phyloP scores from a whole-genome alignment of 2,888 invertebrate species.

The Auanema freiburgensis region DNA sequence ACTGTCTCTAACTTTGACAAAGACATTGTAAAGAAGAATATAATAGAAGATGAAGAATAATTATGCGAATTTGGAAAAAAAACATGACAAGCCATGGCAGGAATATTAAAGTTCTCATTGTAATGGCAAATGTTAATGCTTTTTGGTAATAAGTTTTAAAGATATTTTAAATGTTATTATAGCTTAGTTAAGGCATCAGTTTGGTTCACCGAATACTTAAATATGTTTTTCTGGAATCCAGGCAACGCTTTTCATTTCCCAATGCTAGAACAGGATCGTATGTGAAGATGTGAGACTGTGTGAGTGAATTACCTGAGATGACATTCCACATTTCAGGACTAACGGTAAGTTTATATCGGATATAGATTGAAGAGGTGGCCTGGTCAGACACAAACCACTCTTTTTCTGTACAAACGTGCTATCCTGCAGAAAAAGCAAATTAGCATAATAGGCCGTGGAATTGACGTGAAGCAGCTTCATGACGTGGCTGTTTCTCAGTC shows the following conservation, averaged over 20 bases:
- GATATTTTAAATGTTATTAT: too few species aligned
- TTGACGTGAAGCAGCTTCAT: background rate
- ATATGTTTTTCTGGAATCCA: background rate
- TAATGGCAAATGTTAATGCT: too few species aligned
- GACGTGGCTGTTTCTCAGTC: background rate
- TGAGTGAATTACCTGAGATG: slow-evolving; percentile 19
- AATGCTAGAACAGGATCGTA: background rate
- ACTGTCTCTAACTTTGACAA: too few species aligned
- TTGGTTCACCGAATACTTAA: too few species aligned
- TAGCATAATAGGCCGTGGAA: background rate
- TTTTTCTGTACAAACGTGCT: slow-evolving; percentile 39
- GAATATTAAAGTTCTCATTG: too few species aligned
- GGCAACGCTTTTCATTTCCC: background rate
- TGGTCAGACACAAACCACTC: slow-evolving; percentile 52
- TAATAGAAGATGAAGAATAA: too few species aligned
- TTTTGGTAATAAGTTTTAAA: too few species aligned
- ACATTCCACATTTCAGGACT: slow-evolving; percentile 12
- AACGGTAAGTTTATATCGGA: slow-evolving; percentile 34
- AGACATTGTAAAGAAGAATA: too few species aligned
- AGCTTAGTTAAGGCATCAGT: too few species aligned
- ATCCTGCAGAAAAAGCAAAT: background rate
- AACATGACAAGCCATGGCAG: too few species aligned
- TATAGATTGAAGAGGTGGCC: slow-evolving; percentile 20
- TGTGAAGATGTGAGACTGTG: slow-evolving; percentile 11
- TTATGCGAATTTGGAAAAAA: too few species aligned